Evolutionary conservation across 2,888 invertebrate species (phyloP), one percentile per base, ranked within the genome.

Genomic region (Pseudococcus viburni): DNA sequence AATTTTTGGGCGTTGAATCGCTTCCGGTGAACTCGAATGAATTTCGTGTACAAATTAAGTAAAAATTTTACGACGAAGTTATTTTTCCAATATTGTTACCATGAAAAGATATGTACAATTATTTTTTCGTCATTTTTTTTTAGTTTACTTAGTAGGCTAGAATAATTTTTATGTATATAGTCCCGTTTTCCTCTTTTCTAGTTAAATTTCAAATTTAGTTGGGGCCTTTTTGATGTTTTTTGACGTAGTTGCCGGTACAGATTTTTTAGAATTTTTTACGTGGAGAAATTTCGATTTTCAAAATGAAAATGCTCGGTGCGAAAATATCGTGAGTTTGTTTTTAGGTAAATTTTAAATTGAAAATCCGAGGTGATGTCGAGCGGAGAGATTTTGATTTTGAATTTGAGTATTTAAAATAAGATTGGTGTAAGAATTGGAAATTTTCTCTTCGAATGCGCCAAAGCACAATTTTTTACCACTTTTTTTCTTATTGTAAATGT

Each of bases 11-110:
- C 46, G 46, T 83, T 11, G n/a, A 83, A 19, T 83, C 80, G 46
- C n/a, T 46, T 19, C 80, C 80, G 80, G 80, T 83, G 80, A 83
- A 42, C 33, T 80, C 33, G 80, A 83, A 83, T 33, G 77, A 39
- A 77, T 77, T 83, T 39, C 17, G 33, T 83, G 80, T 83, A 83
- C 80, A 83, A 80, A 80, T 80, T 80, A 19, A 83, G 42, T 42
- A 42, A 42, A 33, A 46, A 68, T 87, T 86, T 73, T 86, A 46
- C 33, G n/a, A 83, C 77, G 33, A 80, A 88, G 15, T 83, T 80
- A 83, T 87, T n/a, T 88, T 55, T 55, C 73, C 88, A 88, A 80
- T 88, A 83, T 88, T 88, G 88, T 88, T 88, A 88, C 88, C 88
- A 83, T 86, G 84, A 86, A 42, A 86, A 59, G 22, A 68, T 86